Evolutionary conservation across 2,888 invertebrate genomes (phyloP).

Genomic region (Nemotelus pantherinus): DNA sequence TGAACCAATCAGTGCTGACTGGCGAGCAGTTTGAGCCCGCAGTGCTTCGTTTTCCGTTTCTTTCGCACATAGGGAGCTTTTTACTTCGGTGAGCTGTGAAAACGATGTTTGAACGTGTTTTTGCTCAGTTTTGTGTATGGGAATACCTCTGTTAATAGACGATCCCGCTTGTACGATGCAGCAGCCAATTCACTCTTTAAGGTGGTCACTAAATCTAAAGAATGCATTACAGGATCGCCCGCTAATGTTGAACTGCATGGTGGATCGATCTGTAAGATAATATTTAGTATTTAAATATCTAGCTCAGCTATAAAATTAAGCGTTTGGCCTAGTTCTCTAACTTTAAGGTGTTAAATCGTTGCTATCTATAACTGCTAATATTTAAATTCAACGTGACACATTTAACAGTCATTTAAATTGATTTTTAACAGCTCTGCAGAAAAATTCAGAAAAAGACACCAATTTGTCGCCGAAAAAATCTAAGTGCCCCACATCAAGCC

Average conservation of each 20-base stretch:
- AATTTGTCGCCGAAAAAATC: too few relatives aligned
- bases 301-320: neutral
- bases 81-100: slow-evolving; percentile 74
- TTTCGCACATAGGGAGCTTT: slow-evolving; percentile 74
- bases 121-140: neutral
- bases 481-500: too few relatives aligned
- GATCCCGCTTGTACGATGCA: slow-evolving; percentile 84
- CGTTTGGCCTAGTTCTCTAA: neutral
- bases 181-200: slow-evolving; percentile 86
- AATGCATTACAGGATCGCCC: slow-evolving; percentile 53
- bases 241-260: slow-evolving; percentile 57
- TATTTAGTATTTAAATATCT: neutral
- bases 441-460: too few relatives aligned
- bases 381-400: too few relatives aligned
- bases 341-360: too few relatives aligned
- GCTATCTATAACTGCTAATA: too few relatives aligned
- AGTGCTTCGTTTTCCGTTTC: slow-evolving; percentile 84
- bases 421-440: too few relatives aligned
- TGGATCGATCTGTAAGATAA: slow-evolving; percentile 52
- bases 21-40: slow-evolving; percentile 84
- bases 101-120: neutral
- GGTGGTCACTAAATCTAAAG: slow-evolving; percentile 77
- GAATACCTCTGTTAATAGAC: slow-evolving; percentile 76
- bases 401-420: too few relatives aligned
- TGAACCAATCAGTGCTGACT: slow-evolving; percentile 82